Conservation (phyloP, 2,888 invertebrate genomes). For the Phaonia tiefii region DNA sequence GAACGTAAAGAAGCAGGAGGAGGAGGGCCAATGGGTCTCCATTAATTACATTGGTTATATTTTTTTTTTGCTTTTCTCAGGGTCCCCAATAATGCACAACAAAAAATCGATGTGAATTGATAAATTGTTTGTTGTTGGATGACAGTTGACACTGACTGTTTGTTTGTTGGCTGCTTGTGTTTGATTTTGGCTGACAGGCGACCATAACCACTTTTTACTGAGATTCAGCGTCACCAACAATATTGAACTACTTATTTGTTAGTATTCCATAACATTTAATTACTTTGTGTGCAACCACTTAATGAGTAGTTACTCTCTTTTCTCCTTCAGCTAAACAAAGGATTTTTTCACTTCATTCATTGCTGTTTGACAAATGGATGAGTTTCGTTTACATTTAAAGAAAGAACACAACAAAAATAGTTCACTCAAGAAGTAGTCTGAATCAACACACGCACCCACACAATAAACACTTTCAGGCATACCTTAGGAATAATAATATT, state of each 20-base stretch:
- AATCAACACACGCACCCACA: constrained; percentile 23
- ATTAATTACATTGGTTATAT: not conserved
- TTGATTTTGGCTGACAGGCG: too few species aligned
- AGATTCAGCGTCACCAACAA: too few species aligned
- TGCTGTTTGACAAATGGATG: not conserved
- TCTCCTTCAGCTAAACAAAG: constrained; percentile 8
- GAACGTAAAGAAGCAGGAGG: not conserved
- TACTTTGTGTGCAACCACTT: not conserved
- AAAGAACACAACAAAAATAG: not conserved
- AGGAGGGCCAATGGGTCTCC: not conserved
- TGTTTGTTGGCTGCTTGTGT: too few species aligned
- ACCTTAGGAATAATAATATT: constrained; percentile 26
- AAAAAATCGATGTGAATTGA: constrained; percentile 34
- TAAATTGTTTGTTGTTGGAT: constrained; percentile 25
- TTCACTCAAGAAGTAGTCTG: not conserved
- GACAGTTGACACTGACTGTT: not conserved
- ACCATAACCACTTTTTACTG: too few species aligned
- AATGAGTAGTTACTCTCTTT: constrained; percentile 21
- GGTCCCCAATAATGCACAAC: not conserved
- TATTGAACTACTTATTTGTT: too few species aligned
- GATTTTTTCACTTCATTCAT: constrained; percentile 20
- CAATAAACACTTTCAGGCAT: not conserved
- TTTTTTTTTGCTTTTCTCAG: constrained; percentile 1
- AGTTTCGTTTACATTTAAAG: not conserved
- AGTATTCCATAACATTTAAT: not conserved